Base-by-base conservation (phyloP, 2,888 invertebrate species). In the Mesorhabditis spiculigera region DNA sequence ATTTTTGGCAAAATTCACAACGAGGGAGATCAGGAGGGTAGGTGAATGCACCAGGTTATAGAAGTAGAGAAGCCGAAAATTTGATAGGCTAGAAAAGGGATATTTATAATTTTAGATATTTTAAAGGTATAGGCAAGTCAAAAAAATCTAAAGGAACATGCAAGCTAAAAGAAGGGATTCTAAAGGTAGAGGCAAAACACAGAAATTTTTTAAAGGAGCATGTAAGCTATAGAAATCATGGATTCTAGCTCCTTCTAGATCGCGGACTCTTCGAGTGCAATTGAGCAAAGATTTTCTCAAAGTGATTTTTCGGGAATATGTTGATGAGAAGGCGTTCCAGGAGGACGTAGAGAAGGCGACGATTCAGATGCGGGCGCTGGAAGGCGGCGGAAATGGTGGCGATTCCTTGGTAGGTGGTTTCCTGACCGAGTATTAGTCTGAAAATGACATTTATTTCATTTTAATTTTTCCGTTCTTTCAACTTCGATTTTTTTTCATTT, bases 371-470 rank as follows among this genome's bases (percentile, higher is more conserved):
- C 77, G 92, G 91, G 79, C 92, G 91, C 88, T 95, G 95, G 82
- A 94, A 92, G 82, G 94, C 89, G 84, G 93, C 93, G 86, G 94
- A 94, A 43, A 94, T 91, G 13, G 92, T 91, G 68, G 93, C 88
- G 13, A 93, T 88, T 4, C 94, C 94, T 78, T 92, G 90, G 42
- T 93, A 89, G 4, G 93, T 13, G 63, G 45, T 41, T 63, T 61
- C 63, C 44, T 68, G 61, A 43, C 65, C 44, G n/a, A 50, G 58
- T 1, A 50, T 50, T 50, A 50, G 58, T 50, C 58, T 50, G n/a
- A 50, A 50, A 13, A 13, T 28, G 28, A 3, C 28, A 28, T 28
- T 28, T 28, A 28, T 28, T 28, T 58, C 4, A 58, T 58, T n/a
- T n/a, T 10, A n/a, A 58, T 13, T 58, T 58, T 58, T 58, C n/a